Conservation (phyloP, 2,888 invertebrate genomes). For the Leucophenga montana region DNA sequence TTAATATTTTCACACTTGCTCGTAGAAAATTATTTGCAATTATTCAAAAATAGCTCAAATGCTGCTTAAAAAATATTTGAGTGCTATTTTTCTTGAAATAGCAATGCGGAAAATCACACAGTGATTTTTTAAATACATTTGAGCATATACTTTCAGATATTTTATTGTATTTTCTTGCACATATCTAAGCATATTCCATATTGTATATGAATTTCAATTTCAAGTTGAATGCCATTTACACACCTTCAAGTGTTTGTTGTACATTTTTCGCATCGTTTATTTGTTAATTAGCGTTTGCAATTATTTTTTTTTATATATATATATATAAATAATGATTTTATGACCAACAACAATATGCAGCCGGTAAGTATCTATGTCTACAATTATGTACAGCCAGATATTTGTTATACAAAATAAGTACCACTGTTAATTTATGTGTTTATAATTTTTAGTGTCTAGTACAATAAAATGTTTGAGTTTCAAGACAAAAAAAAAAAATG, state of each 20-base stretch:
- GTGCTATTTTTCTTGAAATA: not conserved
- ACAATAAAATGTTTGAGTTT: not conserved
- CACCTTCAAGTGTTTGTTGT: too few species aligned
- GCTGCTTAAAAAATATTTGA: too few species aligned
- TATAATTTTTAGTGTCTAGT: not conserved
- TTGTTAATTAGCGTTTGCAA: not conserved
- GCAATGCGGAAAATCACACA: too few species aligned
- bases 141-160: not conserved
- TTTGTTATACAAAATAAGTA: not conserved
- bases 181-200: not conserved
- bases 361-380: not conserved
- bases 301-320: not conserved
- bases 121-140: not conserved
- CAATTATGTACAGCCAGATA: not conserved
- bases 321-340: not conserved
- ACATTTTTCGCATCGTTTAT: too few species aligned
- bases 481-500: not conserved
- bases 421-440: constrained; percentile 1
- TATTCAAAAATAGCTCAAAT: too few species aligned
- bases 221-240: constrained; percentile 4
- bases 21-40: too few species aligned
- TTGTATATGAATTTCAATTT: not conserved
- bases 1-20: too few species aligned
- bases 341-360: not conserved
- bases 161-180: too few species aligned